phyloP scores from a whole-genome alignment of 2,888 invertebrate species.

The Drosophila anomalata region DNA sequence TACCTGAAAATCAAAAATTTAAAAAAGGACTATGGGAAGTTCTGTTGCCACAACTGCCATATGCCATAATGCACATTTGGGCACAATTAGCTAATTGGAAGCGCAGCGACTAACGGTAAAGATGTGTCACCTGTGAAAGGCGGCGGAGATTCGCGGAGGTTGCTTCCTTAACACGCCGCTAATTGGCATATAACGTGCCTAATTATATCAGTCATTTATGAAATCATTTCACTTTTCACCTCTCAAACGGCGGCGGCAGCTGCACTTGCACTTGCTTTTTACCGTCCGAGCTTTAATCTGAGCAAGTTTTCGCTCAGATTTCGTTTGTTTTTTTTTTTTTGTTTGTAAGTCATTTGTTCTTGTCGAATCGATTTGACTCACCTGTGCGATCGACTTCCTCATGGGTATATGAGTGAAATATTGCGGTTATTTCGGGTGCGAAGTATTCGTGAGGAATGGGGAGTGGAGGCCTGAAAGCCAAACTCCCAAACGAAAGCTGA shows the following conservation, averaged over 20 bases:
- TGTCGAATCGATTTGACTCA: conserved; percentile 33
- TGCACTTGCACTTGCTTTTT: background rate
- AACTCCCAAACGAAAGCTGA: conserved; percentile 30
- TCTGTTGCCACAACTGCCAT: conserved; percentile 29
- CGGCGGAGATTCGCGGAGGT: conserved; percentile 41
- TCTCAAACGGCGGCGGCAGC: conserved; percentile 18
- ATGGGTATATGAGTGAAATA: conserved; percentile 36
- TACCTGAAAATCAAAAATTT: background rate
- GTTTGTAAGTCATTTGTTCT: conserved; percentile 23
- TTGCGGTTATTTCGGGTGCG: conserved; percentile 37
- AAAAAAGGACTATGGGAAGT: background rate
- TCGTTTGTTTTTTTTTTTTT: conserved; percentile 5
- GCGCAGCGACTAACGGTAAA: conserved; percentile 56
- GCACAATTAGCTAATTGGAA: conserved; percentile 73
- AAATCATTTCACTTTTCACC: conserved; percentile 51
- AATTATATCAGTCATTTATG: conserved; percentile 62
- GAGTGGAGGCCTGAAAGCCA: conserved; percentile 13
- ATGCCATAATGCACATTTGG: conserved; percentile 59
- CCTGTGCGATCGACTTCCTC: conserved; percentile 35
- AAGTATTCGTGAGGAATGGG: conserved; percentile 19
- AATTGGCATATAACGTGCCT: conserved; percentile 75
- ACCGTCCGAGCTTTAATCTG: conserved; percentile 6
- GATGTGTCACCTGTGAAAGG: conserved; percentile 56
- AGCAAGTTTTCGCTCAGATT: conserved; percentile 37
- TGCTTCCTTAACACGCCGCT: conserved; percentile 71